phyloP scores from a whole-genome alignment of 2,888 invertebrate species.

The Horisme vitalbata region DNA sequence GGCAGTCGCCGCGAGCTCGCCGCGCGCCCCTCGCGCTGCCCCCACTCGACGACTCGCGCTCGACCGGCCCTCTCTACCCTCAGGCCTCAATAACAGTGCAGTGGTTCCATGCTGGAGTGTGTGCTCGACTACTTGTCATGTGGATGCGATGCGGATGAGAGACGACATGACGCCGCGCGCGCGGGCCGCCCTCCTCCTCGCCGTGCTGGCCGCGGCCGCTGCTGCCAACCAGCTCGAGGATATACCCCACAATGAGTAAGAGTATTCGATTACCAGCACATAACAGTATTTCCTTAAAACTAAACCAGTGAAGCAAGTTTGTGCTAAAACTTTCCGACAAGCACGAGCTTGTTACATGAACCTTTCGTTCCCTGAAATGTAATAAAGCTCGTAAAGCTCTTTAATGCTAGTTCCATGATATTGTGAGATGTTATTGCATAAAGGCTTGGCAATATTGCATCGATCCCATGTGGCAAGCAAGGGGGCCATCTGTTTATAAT shows the following conservation, averaged over 20 bases:
- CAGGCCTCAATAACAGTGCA: slow-evolving; percentile 57
- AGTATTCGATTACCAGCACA: slow-evolving; percentile 32
- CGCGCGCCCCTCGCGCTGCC: slow-evolving; percentile 54
- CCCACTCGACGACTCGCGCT: slow-evolving; percentile 60
- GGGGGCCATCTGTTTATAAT: slow-evolving; percentile 24
- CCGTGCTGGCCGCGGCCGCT: slow-evolving; percentile 60
- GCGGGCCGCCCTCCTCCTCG: slow-evolving; percentile 61
- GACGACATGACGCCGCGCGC: slow-evolving; percentile 60
- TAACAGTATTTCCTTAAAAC: neutral
- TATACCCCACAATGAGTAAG: slow-evolving; percentile 95
- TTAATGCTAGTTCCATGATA: slow-evolving; percentile 7
- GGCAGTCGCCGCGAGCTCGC: slow-evolving; percentile 43
- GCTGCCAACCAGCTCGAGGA: slow-evolving; percentile 92
- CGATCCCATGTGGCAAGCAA: slow-evolving; percentile 14
- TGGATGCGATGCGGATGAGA: slow-evolving; percentile 67
- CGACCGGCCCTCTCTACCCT: slow-evolving; percentile 43
- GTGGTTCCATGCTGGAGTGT: slow-evolving; percentile 60
- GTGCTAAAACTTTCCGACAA: slow-evolving; percentile 3
- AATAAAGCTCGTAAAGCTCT: slow-evolving; percentile 22
- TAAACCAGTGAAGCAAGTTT: slow-evolving; percentile 13
- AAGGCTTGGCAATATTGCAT: slow-evolving; percentile 25
- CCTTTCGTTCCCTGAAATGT: slow-evolving; percentile 6
- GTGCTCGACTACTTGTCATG: slow-evolving; percentile 60
- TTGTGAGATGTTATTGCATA: slow-evolving; percentile 23
- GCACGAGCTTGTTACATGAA: slow-evolving; percentile 12